phyloP scores from a whole-genome alignment of 2,797 vertebrate species.

The Eurystomus glaucurus region DNA sequence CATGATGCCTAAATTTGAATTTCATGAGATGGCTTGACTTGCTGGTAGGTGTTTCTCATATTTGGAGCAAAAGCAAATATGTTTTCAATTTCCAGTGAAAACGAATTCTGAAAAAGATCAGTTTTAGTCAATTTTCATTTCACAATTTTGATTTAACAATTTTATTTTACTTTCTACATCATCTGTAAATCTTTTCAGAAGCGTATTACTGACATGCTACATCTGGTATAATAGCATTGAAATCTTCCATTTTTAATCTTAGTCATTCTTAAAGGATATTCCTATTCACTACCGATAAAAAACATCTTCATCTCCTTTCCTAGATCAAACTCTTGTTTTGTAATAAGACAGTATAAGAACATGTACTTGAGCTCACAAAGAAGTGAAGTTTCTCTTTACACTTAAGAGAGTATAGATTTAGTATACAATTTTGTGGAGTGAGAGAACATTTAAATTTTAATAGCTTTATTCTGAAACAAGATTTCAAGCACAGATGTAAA shows the following conservation, averaged over 20 bases:
- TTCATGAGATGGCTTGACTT: constrained; percentile 33
- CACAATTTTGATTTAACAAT: constrained; percentile 7
- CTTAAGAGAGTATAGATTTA: background rate
- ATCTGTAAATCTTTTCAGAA: constrained; percentile 4
- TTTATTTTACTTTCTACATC: constrained; percentile 19
- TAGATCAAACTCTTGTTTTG: background rate
- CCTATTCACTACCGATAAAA: background rate
- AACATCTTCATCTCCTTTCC: background rate
- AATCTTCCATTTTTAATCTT: constrained; percentile 21
- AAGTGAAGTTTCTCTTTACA: constrained; percentile 8
- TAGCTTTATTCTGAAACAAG: constrained; percentile 36
- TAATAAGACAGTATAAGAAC: background rate
- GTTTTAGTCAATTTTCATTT: constrained; percentile 36
- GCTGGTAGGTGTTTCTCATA: background rate
- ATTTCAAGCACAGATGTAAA: constrained; percentile 38
- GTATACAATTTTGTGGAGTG: background rate
- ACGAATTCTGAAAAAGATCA: background rate
- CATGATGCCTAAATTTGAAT: constrained; percentile 44
- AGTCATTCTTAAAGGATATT: constrained; percentile 4
- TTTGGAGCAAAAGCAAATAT: background rate
- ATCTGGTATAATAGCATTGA: background rate
- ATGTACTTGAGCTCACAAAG: background rate
- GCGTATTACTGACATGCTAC: background rate
- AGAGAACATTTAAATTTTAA: constrained; percentile 26
- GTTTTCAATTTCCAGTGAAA: constrained; percentile 35